These are phyloP conservation scores for Amphimedon queenslandica DNA, from an alignment of 37 sponge, comb jelly and placozoan genomes.

Conservation along the genomic window DNA sequence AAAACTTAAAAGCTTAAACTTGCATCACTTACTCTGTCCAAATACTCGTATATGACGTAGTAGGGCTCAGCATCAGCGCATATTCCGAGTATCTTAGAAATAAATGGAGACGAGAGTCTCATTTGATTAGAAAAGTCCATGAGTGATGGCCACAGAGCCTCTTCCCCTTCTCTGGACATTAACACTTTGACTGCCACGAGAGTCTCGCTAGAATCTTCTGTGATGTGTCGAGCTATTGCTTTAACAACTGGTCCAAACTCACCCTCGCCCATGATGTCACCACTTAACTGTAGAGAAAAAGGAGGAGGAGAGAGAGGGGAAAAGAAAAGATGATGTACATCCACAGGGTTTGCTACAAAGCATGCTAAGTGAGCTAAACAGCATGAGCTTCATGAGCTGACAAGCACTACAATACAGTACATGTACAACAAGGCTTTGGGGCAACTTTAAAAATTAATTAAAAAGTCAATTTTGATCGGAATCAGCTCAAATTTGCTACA, in stretches of 20 bases:
- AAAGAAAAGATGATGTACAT: no score
- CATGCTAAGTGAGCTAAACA: no score
- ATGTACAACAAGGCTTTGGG: no score
- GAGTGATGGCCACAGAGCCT: slow-evolving; percentile 1
- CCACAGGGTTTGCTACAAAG: no score
- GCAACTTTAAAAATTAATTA: no score
- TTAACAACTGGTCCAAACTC: slow-evolving; percentile 73
- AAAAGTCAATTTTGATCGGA: no score
- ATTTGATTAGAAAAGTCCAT: slow-evolving; percentile 74
- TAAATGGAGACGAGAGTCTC: slow-evolving; percentile 55
- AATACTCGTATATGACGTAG: slow-evolving; percentile 84
- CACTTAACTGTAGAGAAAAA: slow-evolving; percentile 27
- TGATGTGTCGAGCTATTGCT: slow-evolving; percentile 36
- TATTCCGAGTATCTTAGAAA: slow-evolving; percentile 66
- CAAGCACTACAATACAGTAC: no score
- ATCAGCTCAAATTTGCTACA: no score
- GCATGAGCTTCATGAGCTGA: no score
- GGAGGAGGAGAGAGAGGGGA: no score
- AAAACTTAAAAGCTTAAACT: no score
- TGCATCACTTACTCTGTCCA: slow-evolving; percentile 70
- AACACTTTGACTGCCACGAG: slow-evolving; percentile 62
- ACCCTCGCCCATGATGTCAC: slow-evolving; percentile 63
- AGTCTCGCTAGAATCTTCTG: slow-evolving; percentile 6
- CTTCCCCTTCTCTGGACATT: slow-evolving; percentile 18
- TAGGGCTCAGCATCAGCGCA: slow-evolving; percentile 78